phyloP scores from a whole-genome alignment of 2,888 invertebrate genomes.

The Mellilla xanthometata region DNA sequence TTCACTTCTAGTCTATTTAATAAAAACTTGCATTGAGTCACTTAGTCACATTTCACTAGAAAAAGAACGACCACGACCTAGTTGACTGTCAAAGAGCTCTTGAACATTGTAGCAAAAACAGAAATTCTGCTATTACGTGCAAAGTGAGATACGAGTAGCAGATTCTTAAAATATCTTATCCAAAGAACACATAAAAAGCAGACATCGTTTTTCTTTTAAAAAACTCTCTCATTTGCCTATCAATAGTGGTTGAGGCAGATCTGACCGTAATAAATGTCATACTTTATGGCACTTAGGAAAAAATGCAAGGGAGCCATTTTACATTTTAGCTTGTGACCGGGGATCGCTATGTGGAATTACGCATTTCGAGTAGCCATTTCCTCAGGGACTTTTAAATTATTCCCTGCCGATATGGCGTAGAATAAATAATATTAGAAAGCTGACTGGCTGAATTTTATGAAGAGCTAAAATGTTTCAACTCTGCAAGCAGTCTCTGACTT shows the following conservation, averaged over 20 bases:
- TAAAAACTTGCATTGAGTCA: not conserved
- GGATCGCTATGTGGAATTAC: constrained; percentile 75
- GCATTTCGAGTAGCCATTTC: constrained; percentile 72
- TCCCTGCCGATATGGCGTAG: constrained; percentile 34
- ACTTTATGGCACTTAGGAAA: constrained; percentile 79
- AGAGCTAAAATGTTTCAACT: not conserved
- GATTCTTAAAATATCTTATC: constrained; percentile 72
- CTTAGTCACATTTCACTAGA: not conserved
- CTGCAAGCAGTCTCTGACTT: no score
- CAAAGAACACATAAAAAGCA: constrained; percentile 81
- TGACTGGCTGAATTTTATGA: constrained; percentile 11
- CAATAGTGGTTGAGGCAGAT: constrained; percentile 82
- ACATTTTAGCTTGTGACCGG: constrained; percentile 78
- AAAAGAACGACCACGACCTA: not conserved
- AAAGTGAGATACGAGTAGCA: constrained; percentile 57
- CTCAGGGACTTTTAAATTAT: constrained; percentile 65
- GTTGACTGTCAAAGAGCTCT: constrained; percentile 19
- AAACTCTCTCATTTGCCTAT: constrained; percentile 83
- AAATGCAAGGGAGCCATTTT: constrained; percentile 82
- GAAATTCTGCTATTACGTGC: constrained; percentile 54
- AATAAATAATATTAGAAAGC: constrained; percentile 24
- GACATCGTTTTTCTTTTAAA: constrained; percentile 83
- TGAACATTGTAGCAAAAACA: constrained; percentile 30
- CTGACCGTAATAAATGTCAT: constrained; percentile 83
- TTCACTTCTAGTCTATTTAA: not conserved